phyloP scores from a whole-genome alignment of 2,888 invertebrate species.

The Pristionchus exspectatus region DNA sequence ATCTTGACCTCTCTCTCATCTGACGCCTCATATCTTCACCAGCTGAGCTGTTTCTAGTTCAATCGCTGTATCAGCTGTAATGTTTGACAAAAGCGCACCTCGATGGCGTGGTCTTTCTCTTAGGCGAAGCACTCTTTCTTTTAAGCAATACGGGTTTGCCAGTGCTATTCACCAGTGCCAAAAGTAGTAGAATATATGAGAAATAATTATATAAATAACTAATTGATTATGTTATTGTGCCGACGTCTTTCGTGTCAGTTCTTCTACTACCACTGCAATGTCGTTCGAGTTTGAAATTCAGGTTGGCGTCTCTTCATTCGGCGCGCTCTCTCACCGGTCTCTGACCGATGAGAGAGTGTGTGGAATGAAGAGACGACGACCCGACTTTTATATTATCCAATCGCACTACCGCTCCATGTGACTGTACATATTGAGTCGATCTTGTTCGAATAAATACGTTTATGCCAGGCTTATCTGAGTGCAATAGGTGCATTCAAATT shows the following conservation, averaged over 20 bases:
- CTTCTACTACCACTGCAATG: neutral
- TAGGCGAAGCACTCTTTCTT: neutral
- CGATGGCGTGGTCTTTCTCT: neutral
- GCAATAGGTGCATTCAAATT: neutral
- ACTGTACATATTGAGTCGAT: constrained; percentile 44
- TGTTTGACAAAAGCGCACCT: neutral
- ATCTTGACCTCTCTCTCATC: neutral
- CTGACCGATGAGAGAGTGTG: neutral
- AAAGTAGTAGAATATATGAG: neutral
- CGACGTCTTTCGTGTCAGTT: constrained; percentile 6
- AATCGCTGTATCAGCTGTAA: neutral
- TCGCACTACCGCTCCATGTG: neutral
- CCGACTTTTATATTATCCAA: neutral
- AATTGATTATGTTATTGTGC: constrained; percentile 6
- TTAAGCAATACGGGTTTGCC: neutral
- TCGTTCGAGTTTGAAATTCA: neutral
- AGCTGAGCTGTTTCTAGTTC: too few relatives aligned
- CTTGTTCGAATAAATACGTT: neutral
- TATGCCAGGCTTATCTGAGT: neutral
- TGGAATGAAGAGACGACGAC: neutral
- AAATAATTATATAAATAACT: constrained; percentile 18
- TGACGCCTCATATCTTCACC: neutral
- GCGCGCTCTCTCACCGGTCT: neutral
- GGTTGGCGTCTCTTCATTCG: neutral
- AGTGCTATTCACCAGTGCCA: constrained; percentile 3